Percentiles rank a stretch among this genome's conserved stretches.
phyloP scores from a whole-genome alignment of 2,113 vertebrate species.

The Furnarius figulus region DNA sequence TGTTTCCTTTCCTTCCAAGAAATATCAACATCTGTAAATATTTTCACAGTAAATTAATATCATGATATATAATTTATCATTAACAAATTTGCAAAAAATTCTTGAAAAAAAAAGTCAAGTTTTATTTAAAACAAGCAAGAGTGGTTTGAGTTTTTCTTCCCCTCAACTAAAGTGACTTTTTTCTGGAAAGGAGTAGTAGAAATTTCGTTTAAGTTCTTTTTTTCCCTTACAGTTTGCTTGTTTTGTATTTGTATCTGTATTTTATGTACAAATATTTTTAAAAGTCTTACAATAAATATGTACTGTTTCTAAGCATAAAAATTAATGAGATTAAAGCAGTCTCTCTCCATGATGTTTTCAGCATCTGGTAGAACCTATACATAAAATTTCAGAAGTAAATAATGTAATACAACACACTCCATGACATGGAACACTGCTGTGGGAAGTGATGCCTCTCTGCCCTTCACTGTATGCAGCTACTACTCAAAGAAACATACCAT shows the following conservation, averaged over 20 bases:
- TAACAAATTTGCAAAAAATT: background rate
- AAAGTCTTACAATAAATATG: background rate
- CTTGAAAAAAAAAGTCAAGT: background rate
- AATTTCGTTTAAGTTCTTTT: background rate
- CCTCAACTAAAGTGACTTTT: background rate
- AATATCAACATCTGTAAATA: background rate
- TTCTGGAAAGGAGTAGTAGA: background rate
- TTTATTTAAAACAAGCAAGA: background rate
- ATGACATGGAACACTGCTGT: background rate
- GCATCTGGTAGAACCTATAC: background rate
- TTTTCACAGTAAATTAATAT: background rate
- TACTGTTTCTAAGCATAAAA: background rate
- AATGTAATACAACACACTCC: background rate
- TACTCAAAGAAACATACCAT: background rate
- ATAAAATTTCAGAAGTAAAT: background rate
- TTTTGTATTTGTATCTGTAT: background rate
- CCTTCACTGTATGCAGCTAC: background rate
- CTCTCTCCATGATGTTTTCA: background rate
- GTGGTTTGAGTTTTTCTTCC: fast-evolving
- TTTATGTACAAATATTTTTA: background rate
- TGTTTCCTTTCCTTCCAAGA: background rate
- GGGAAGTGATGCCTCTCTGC: background rate
- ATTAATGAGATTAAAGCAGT: background rate
- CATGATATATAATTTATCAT: background rate
- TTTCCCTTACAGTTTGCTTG: background rate